Evolutionary conservation across 2,113 vertebrate genomes (phyloP), one percentile per base, ranked within the genome.

Genomic region (Cebidichthys violaceus): DNA sequence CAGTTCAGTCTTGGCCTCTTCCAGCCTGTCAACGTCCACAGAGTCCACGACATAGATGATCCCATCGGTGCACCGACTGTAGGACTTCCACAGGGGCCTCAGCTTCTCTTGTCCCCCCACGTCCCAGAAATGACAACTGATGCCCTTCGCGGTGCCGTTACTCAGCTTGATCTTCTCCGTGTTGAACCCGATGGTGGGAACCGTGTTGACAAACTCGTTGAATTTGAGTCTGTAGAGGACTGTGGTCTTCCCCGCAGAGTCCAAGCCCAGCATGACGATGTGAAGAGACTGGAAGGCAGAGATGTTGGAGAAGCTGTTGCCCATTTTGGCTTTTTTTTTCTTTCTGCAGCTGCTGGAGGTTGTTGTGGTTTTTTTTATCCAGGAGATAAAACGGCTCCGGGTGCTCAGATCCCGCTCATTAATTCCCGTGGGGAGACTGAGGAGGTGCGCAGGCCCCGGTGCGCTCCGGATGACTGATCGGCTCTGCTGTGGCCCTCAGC

Each of bases 11-110:
- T 96, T 97, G 87, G 97, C 97, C 86, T 99, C 98, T 93, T 98
- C 98, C 89, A 99, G 93, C 68, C 98, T 88, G 88, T 99, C 98
- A 57, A 97, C 97, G 77, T 99, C 98, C 88, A 99, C 98, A 0
- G 98, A 99, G 95, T 99, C 98, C 96, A 99, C 98, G 67, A 99
- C 98, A 75, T 99, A 99, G 72, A 99, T 98, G 93, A 99, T 99
- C 60, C 98, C 98, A 54, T 99, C 98, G 4, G 98, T 99, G 92
- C 98, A 99, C 54, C 98, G 96, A 91, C 97, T 99, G 94, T 99
- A 99, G 9, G 98, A 98, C 89, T 99, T 99, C 98, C 98, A 99
- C 29, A 99, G 96, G 29, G 98, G 98, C 81, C 98, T 94, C 87
- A 99, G 96, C 94, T 99, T 99, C 96, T 99, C 98, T 92, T 99